Evolutionary conservation across 23 tunicate genomes (phyloP).

Genomic region (Clavelina lepadiformis): DNA sequence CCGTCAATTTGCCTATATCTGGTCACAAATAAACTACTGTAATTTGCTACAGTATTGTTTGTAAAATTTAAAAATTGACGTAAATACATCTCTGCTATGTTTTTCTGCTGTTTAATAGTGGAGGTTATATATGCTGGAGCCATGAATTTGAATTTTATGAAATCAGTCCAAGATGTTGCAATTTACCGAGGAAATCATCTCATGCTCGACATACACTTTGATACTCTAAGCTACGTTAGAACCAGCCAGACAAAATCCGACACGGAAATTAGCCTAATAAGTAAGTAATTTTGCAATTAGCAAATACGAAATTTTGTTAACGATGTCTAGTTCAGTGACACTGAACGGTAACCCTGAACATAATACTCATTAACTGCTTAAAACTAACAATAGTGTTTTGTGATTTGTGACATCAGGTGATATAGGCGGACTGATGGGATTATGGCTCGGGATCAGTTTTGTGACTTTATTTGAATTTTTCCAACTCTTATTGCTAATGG

Average conservation of each 20-base stretch:
- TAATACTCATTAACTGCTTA: too few species aligned
- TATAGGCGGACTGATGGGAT: not conserved
- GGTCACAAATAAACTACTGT: too few species aligned
- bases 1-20: too few species aligned
- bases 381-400: too few species aligned
- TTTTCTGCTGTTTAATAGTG: too few species aligned
- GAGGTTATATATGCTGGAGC: too few species aligned
- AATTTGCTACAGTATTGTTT: too few species aligned
- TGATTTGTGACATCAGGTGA: not conserved
- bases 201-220: conserved; percentile 57
- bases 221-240: conserved; percentile 26
- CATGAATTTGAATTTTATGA: not conserved
- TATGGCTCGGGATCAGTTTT: not conserved
- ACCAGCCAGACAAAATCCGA: conserved; percentile 45
- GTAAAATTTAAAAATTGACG: too few species aligned
- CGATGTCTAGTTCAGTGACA: too few species aligned
- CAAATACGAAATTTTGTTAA: not conserved
- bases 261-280: conserved; percentile 47
- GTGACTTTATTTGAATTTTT: not conserved
- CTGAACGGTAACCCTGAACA: too few species aligned
- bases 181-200: conserved; percentile 37
- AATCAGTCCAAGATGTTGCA: too few species aligned
- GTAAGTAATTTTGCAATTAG: conserved; percentile 18
- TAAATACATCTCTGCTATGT: too few species aligned
- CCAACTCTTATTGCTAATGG: not conserved